Percentiles rank a stretch among this genome's conserved stretches.
Evolutionary conservation across 64 coral and sea anemone genomes (phyloP).

Genomic region (Porites australiensis): DNA sequence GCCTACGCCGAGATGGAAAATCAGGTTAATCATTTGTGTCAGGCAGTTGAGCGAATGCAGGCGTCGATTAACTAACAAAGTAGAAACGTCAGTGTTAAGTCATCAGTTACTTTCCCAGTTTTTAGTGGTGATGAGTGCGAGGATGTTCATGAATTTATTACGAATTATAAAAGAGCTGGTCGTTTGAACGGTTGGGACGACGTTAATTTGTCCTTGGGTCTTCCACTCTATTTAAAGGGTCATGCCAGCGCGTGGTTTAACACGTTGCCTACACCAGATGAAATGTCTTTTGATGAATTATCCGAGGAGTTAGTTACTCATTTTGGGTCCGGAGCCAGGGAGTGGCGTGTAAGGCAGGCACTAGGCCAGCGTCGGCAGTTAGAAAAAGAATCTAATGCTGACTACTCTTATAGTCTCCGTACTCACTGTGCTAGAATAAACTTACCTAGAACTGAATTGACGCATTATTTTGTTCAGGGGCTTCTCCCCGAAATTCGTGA

Average conservation of each 20-base stretch:
- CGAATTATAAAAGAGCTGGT: too few relatives aligned
- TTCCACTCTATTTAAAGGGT: background rate
- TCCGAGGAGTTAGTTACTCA: background rate
- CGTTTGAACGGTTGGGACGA: background rate
- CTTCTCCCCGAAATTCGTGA: background rate
- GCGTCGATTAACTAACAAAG: too few relatives aligned
- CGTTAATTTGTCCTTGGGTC: background rate
- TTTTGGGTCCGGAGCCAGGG: conserved; percentile 1
- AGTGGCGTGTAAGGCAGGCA: conserved; percentile 10
- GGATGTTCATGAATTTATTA: too few relatives aligned
- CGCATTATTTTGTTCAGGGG: conserved; percentile 21
- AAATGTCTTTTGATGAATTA: background rate
- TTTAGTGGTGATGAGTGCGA: too few relatives aligned
- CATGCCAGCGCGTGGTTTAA: background rate
- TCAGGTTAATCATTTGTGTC: too few relatives aligned
- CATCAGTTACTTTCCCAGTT: too few relatives aligned
- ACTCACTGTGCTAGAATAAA: conserved; percentile 5
- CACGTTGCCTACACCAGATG: background rate
- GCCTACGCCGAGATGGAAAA: too few relatives aligned
- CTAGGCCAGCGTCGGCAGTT: background rate
- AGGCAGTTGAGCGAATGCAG: too few relatives aligned
- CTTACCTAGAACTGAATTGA: conserved; percentile 29
- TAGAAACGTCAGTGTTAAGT: too few relatives aligned
- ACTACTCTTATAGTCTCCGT: background rate
- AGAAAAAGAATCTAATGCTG: background rate